A percentile compares a stretch with the other conserved stretches of the same genome.
Evolutionary conservation across 2,888 invertebrate species (phyloP).

Genomic region (Choreutis nemorana): DNA sequence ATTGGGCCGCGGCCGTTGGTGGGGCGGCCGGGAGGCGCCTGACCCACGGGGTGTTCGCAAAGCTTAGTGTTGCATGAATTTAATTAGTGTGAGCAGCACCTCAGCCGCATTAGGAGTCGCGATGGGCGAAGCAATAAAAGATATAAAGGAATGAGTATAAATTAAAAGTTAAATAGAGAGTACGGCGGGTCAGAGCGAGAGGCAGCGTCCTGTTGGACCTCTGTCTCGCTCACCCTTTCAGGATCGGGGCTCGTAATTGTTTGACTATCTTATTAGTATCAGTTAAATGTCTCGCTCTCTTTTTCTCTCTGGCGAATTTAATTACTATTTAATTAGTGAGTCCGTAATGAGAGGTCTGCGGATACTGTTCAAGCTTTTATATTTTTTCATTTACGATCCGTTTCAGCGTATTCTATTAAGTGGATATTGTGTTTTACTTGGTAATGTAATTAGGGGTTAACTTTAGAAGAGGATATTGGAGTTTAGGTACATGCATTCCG

Average conservation of each 20-base stretch:
- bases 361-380: conserved; percentile 14
- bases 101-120: conserved; percentile 65
- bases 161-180: conserved; percentile 67
- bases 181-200: conserved; percentile 33
- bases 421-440: too few species aligned
- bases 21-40: conserved; percentile 24
- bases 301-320: conserved; percentile 63
- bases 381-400: background rate
- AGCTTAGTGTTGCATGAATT: conserved; percentile 66
- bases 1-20: conserved; percentile 28
- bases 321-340: conserved; percentile 62
- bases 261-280: conserved; percentile 68
- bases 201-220: conserved; percentile 11
- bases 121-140: conserved; percentile 67
- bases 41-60: conserved; percentile 28
- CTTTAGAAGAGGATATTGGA: too few species aligned
- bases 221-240: conserved; percentile 22
- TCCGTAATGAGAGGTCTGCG: conserved; percentile 53
- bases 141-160: conserved; percentile 68
- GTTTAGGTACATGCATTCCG: too few species aligned
- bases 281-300: conserved; percentile 62
- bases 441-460: too few species aligned
- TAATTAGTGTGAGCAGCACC: conserved; percentile 65
- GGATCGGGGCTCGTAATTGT: conserved; percentile 62
- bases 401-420: background rate